Percentiles rank a stretch among this genome's conserved stretches.
phyloP scores from a whole-genome alignment of 23 tunicate species.

The Halocynthia roretzi region DNA sequence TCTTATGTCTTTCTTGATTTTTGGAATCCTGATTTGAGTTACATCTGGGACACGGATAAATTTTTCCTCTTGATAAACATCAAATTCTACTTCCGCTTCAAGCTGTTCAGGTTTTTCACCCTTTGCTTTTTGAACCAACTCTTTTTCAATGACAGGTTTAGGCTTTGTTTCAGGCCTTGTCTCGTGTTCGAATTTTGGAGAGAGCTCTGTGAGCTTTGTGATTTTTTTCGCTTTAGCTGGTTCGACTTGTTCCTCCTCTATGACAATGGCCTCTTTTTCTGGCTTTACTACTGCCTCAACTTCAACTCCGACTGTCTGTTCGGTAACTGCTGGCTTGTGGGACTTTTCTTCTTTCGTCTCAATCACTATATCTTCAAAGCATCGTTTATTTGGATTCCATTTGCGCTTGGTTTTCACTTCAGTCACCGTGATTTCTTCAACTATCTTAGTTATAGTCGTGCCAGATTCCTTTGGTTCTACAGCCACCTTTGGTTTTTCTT shows the following conservation, averaged over 20 bases:
- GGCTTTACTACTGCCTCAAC: no score
- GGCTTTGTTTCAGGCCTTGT: background rate
- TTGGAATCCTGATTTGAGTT: no score
- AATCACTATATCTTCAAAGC: conserved; percentile 48
- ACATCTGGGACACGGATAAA: background rate
- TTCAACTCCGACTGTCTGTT: no score
- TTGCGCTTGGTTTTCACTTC: conserved; percentile 28
- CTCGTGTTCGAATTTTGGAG: background rate
- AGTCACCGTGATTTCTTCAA: background rate
- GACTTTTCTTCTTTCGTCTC: no score
- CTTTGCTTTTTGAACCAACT: background rate
- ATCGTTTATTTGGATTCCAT: conserved; percentile 55
- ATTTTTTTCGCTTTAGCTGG: background rate
- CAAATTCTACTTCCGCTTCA: conserved; percentile 1
- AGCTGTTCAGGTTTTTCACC: background rate
- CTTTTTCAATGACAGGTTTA: background rate
- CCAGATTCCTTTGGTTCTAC: no score
- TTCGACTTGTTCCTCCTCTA: background rate
- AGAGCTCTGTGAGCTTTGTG: background rate
- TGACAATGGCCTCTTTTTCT: background rate
- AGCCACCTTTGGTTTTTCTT: no score
- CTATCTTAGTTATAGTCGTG: background rate
- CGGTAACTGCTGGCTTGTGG: background rate
- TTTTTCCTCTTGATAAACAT: conserved; percentile 33
- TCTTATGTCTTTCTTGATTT: background rate